Conservation (phyloP, 2,888 invertebrate species). For the Clistopyga incitator region DNA sequence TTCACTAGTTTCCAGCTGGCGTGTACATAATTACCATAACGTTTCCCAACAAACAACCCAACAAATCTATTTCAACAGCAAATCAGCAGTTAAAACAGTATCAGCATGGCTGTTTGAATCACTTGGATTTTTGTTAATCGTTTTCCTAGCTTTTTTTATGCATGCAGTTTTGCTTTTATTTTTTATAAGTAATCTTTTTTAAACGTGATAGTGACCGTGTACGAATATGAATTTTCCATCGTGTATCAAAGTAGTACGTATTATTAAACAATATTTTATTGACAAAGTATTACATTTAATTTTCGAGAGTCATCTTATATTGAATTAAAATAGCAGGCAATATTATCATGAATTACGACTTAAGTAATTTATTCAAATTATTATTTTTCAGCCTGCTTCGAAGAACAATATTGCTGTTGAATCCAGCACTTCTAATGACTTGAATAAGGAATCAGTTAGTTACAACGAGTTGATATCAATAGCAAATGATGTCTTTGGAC, state of each 20-base stretch:
- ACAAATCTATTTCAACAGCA: neutral
- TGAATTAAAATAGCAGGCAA: neutral
- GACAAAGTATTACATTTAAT: slow-evolving; percentile 58
- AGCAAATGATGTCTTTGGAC: slow-evolving; percentile 72
- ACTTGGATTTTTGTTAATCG: neutral
- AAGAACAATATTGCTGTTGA: slow-evolving; percentile 34
- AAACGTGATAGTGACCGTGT: neutral
- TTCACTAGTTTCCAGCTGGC: neutral
- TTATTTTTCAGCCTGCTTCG: slow-evolving; percentile 51
- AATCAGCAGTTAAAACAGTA: neutral
- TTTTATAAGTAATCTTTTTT: neutral
- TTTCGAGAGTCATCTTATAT: neutral
- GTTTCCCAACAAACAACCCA: neutral
- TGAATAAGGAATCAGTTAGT: slow-evolving; percentile 39
- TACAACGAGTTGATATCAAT: slow-evolving; percentile 70
- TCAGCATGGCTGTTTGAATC: neutral
- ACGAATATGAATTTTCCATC: slow-evolving; percentile 64
- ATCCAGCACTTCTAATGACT: neutral
- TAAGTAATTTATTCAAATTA: neutral
- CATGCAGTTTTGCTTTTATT: neutral
- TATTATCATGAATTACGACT: neutral
- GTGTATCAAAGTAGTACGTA: slow-evolving; percentile 67
- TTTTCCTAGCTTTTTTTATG: neutral
- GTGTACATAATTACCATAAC: neutral
- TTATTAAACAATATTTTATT: slow-evolving; percentile 67